Percentiles rank a stretch among this genome's conserved stretches.
Evolutionary conservation across 2,797 vertebrate species (phyloP).

Genomic region (Bovichtus diacanthus): DNA sequence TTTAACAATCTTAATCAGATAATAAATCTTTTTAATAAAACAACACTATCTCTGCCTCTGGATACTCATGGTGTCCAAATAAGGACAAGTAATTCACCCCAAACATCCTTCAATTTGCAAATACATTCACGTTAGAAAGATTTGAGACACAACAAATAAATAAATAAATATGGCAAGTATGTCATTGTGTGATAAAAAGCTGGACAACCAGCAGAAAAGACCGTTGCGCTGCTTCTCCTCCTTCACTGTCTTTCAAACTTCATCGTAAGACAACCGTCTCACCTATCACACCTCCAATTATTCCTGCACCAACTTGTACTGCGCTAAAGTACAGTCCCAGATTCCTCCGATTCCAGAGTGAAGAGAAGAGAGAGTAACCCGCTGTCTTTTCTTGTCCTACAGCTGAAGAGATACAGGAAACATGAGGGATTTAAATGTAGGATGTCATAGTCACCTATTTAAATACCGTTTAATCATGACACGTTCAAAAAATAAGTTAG

Average conservation of each 20-base stretch:
- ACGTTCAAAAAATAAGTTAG: too few species aligned
- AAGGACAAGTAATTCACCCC: background rate
- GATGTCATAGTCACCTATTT: background rate
- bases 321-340: background rate
- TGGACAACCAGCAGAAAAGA: background rate
- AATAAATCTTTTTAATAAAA: background rate
- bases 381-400: too few species aligned
- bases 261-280: conserved; percentile 7
- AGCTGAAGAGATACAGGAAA: too few species aligned
- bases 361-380: background rate
- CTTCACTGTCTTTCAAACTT: background rate
- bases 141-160: too few species aligned
- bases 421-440: background rate
- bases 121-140: too few species aligned
- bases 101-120: too few species aligned
- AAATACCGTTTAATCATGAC: too few species aligned
- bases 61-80: background rate
- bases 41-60: background rate
- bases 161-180: background rate
- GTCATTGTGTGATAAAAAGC: background rate
- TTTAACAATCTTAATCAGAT: background rate
- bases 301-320: conserved; percentile 26
- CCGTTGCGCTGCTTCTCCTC: background rate
- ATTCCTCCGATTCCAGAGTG: background rate
- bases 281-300: conserved; percentile 5